Percentiles rank a stretch among this genome's conserved stretches.
These are phyloP conservation scores for Trichomalopsis sarcophagae DNA, from an alignment of 1,140 invertebrate genomes.

Conservation along the genomic window DNA sequence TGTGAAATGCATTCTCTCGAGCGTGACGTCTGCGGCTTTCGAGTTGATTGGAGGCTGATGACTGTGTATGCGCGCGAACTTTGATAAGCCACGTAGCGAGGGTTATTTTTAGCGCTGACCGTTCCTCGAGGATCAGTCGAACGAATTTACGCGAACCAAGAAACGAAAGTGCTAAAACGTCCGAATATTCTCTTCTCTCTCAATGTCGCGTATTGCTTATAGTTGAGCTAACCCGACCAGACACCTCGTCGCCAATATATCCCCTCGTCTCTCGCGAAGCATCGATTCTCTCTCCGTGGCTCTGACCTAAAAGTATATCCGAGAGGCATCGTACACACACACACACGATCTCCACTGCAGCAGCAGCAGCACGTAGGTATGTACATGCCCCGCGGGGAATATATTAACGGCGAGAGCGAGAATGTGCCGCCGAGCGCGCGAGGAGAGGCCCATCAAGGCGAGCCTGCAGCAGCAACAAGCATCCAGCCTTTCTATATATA, in stretches of 20 bases:
- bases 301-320: conserved; percentile 41
- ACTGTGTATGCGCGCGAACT: neutral
- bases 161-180: too few relatives aligned
- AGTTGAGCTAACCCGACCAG: neutral
- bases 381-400: conserved; percentile 38
- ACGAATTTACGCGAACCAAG: too few relatives aligned
- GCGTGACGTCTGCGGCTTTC: neutral
- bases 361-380: conserved; percentile 22
- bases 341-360: neutral
- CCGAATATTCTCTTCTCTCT: too few relatives aligned
- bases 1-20: conserved; percentile 27
- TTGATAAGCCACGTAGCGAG: neutral
- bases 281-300: neutral
- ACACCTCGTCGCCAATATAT: conserved; percentile 3
- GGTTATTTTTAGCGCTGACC: neutral
- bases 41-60: neutral
- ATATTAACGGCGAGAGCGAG: conserved; percentile 32
- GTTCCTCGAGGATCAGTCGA: neutral
- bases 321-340: neutral
- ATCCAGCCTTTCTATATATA: conserved; percentile 1
- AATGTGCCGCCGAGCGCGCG: neutral
- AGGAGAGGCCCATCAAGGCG: conserved; percentile 21
- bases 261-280: neutral
- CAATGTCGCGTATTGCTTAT: too few relatives aligned
- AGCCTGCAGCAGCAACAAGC: conserved; percentile 5